Conservation (phyloP, 2,888 invertebrate species). For the Melanophora roralis region DNA sequence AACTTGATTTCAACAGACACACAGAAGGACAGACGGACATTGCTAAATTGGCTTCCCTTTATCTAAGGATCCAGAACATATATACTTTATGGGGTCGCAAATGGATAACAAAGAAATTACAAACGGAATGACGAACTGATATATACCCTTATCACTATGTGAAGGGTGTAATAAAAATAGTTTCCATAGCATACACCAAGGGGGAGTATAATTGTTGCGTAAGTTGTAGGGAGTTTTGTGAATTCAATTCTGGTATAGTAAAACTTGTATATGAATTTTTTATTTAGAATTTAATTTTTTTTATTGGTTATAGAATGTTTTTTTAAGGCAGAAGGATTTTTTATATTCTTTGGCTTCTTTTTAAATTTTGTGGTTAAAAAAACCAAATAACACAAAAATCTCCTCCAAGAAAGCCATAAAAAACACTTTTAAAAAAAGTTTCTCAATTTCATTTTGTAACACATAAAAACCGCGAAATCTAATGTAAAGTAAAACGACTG, state of each 20-base stretch:
- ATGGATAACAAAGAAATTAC: too few relatives aligned
- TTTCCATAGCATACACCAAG: not conserved
- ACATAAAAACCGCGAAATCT: not conserved
- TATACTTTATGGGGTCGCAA: too few relatives aligned
- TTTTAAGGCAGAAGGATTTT: too few relatives aligned
- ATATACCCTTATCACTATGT: too few relatives aligned
- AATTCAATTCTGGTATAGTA: not conserved
- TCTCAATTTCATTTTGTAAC: conserved; percentile 26
- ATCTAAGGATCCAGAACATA: too few relatives aligned
- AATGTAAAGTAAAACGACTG: not conserved
- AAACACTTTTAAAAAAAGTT: conserved; percentile 2
- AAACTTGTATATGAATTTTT: not conserved
- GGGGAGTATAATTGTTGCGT: not conserved
- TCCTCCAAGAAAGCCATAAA: not conserved
- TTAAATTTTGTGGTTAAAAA: not conserved
- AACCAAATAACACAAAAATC: not conserved
- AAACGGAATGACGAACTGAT: too few relatives aligned
- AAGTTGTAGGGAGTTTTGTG: conserved; percentile 2
- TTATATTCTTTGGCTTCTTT: too few relatives aligned
- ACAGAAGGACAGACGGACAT: too few relatives aligned
- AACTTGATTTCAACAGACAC: too few relatives aligned
- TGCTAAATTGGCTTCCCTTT: too few relatives aligned
- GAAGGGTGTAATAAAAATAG: not conserved
- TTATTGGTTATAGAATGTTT: conserved; percentile 16
- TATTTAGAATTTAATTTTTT: conserved; percentile 30